Percentiles rank a stretch among this genome's conserved stretches.
These are phyloP conservation scores for Pollenia labialis DNA, from an alignment of 2,888 invertebrate species.

Conservation along the genomic window DNA sequence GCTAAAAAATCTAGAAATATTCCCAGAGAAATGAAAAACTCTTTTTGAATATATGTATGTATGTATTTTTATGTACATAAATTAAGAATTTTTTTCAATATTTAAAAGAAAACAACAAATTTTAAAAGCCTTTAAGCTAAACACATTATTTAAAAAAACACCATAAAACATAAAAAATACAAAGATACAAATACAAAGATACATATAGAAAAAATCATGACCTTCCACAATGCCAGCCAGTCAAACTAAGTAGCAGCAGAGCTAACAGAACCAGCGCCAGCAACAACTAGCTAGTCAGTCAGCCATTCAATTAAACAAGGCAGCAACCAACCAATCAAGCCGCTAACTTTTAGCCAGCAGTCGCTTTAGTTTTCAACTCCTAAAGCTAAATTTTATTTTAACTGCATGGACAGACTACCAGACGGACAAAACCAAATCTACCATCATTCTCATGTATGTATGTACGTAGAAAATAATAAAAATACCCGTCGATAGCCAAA, in stretches of 20 bases:
- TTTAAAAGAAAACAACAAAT: conserved; percentile 31
- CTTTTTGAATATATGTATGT: background rate
- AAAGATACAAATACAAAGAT: conserved; percentile 44
- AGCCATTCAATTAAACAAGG: conserved; percentile 17
- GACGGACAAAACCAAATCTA: conserved; percentile 11
- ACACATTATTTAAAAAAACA: conserved; percentile 43
- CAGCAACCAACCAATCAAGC: conserved; percentile 34
- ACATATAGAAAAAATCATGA: conserved; percentile 78
- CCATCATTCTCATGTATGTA: conserved; percentile 19
- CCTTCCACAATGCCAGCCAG: conserved; percentile 83
- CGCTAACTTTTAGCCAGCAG: conserved; percentile 64
- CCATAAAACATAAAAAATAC: conserved; percentile 31
- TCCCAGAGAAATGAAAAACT: conserved; percentile 20
- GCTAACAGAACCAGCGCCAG: conserved; percentile 32
- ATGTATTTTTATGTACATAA: background rate
- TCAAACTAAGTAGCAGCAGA: conserved; percentile 74
- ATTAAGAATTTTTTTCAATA: conserved; percentile 47
- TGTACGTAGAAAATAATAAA: conserved; percentile 38
- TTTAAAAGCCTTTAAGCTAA: conserved; percentile 32
- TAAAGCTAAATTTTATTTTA: conserved; percentile 74
- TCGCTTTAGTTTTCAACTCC: conserved; percentile 65
- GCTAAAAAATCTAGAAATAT: conserved; percentile 15
- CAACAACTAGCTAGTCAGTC: conserved; percentile 30
- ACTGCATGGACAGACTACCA: conserved; percentile 12
- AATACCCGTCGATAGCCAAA: conserved; percentile 74